phyloP scores from a whole-genome alignment of 2,888 invertebrate species.

The Ennomos fuscantarius region DNA sequence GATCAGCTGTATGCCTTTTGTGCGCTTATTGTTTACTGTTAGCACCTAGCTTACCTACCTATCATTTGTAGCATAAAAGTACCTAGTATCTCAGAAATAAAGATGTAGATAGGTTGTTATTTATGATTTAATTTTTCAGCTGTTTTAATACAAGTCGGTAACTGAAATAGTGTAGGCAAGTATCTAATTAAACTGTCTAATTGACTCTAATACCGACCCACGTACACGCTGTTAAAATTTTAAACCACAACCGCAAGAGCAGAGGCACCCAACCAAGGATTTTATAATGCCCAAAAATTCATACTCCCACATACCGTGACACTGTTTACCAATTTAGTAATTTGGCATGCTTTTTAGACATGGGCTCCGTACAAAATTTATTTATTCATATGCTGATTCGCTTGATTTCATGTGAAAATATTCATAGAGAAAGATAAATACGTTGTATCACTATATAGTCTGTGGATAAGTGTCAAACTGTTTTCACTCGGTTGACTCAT shows the following conservation, averaged over 20 bases:
- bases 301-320: constrained; percentile 25
- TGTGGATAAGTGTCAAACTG: too few species aligned
- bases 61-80: too few species aligned
- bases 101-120: too few species aligned
- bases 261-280: background rate
- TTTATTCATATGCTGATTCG: constrained; percentile 31
- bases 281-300: background rate
- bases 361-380: constrained; percentile 29
- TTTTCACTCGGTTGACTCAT: background rate
- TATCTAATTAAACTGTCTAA: too few species aligned
- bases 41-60: too few species aligned
- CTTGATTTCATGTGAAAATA: constrained; percentile 17
- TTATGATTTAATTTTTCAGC: too few species aligned
- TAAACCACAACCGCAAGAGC: background rate
- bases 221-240: too few species aligned
- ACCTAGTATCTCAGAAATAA: too few species aligned
- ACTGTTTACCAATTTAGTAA: constrained; percentile 34
- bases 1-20: background rate
- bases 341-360: constrained; percentile 27
- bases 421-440: background rate
- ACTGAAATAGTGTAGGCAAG: too few species aligned
- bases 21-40: background rate
- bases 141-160: too few species aligned
- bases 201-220: too few species aligned
- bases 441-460: too few species aligned